These are phyloP conservation scores for Trigoniulus corallinus DNA, from an alignment of 1,140 invertebrate genomes.

Conservation along the genomic window DNA sequence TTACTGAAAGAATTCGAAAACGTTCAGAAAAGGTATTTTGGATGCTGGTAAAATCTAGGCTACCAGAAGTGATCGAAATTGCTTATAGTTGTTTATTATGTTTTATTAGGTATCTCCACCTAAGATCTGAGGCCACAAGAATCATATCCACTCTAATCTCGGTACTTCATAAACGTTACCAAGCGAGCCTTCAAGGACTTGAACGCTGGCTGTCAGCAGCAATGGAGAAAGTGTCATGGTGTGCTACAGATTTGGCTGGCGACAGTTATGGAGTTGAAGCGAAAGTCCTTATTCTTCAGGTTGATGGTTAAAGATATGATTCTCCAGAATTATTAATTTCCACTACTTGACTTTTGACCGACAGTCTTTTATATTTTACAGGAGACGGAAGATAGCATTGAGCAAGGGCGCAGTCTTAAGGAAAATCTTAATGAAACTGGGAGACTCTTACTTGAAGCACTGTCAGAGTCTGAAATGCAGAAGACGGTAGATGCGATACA, in stretches of 20 bases:
- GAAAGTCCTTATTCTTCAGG: constrained; percentile 64
- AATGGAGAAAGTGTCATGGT: constrained; percentile 84
- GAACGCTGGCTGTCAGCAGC: constrained; percentile 57
- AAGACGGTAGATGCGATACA: neutral
- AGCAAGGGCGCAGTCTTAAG: constrained; percentile 21
- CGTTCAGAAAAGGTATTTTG: constrained; percentile 30
- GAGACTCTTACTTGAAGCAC: neutral
- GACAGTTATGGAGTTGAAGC: constrained; percentile 85
- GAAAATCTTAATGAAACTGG: neutral
- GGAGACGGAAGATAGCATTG: constrained; percentile 53
- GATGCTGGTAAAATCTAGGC: neutral
- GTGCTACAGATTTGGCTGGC: constrained; percentile 63
- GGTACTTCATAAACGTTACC: constrained; percentile 61
- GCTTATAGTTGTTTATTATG: constrained; percentile 29
- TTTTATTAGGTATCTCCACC: neutral
- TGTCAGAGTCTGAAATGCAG: neutral
- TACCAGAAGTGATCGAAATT: constrained; percentile 31
- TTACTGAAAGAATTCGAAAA: constrained; percentile 42
- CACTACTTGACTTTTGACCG: too few species aligned
- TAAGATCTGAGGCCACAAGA: neutral
- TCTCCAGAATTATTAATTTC: too few species aligned
- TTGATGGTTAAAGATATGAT: constrained; percentile 30
- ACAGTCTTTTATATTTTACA: constrained; percentile 13
- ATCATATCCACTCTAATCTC: constrained; percentile 22
- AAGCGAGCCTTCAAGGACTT: constrained; percentile 62